Evolutionary conservation across 1,140 invertebrate species (phyloP).

Genomic region (Mamestra configurata): DNA sequence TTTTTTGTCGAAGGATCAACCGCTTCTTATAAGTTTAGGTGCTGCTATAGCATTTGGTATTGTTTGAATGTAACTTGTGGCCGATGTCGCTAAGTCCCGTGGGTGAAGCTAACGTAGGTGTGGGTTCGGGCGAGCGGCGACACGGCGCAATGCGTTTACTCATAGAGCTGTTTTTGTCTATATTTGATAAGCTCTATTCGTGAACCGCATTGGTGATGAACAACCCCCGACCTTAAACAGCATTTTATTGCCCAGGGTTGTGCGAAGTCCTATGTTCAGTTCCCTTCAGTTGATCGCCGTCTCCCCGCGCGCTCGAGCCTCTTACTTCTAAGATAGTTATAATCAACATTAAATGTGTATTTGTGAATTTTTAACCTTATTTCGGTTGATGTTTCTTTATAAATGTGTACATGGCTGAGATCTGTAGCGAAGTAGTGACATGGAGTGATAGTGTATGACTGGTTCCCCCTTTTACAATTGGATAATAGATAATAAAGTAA

Average conservation of each 20-base stretch:
- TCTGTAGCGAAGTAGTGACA: slow-evolving; percentile 83
- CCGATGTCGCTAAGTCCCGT: slow-evolving; percentile 79
- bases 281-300: slow-evolving; percentile 39
- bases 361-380: slow-evolving; percentile 86
- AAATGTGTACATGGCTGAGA: slow-evolving; percentile 85
- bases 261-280: slow-evolving; percentile 57
- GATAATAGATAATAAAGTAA: slow-evolving; percentile 86
- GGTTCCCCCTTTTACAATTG: slow-evolving; percentile 87
- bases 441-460: slow-evolving; percentile 84
- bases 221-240: slow-evolving; percentile 30
- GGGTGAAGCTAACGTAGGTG: slow-evolving; percentile 70
- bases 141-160: slow-evolving; percentile 59
- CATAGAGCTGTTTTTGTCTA: slow-evolving; percentile 66
- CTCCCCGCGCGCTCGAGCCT: slow-evolving; percentile 71
- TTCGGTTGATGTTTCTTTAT: slow-evolving; percentile 86
- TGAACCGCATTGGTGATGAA: slow-evolving; percentile 49
- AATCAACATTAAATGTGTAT: slow-evolving; percentile 87
- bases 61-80: slow-evolving; percentile 75
- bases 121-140: slow-evolving; percentile 67
- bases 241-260: slow-evolving; percentile 16
- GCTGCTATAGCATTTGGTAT: slow-evolving; percentile 68
- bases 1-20: slow-evolving; percentile 53
- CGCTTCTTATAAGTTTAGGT: slow-evolving; percentile 67
- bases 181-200: slow-evolving; percentile 57
- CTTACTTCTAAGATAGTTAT: slow-evolving; percentile 79